Conservation (phyloP, 2,113 vertebrate genomes). For the Macheiramphus alcinus region DNA sequence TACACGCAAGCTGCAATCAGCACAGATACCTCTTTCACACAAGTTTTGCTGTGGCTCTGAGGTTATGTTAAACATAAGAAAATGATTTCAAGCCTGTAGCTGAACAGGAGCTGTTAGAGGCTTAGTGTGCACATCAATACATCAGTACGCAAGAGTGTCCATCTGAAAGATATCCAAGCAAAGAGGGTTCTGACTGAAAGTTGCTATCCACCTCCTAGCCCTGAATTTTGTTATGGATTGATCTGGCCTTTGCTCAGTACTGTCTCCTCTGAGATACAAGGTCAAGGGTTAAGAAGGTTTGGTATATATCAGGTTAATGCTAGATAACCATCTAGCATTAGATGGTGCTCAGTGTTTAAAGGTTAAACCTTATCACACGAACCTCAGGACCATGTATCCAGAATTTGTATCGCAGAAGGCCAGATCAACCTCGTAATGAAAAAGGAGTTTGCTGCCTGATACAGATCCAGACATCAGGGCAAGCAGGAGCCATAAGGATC, state of each 20-base stretch:
- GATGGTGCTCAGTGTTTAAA: background rate
- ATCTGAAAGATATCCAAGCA: background rate
- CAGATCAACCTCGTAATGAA: background rate
- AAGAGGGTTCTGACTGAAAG: background rate
- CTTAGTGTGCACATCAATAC: background rate
- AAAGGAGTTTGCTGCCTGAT: background rate
- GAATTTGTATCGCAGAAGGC: background rate
- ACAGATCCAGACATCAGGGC: background rate
- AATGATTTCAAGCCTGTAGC: background rate
- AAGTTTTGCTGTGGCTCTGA: background rate
- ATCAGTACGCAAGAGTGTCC: background rate
- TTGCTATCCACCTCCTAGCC: background rate
- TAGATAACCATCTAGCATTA: background rate
- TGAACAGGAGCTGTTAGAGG: background rate
- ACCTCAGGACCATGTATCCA: background rate
- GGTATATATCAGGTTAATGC: background rate
- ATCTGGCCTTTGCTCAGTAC: background rate
- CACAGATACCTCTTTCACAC: background rate
- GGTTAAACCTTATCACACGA: background rate
- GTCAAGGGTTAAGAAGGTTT: background rate
- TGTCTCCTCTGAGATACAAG: background rate
- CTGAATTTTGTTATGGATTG: background rate
- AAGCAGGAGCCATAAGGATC: background rate
- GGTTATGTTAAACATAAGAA: background rate
- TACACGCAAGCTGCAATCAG: background rate